Evolutionary conservation across 2,113 vertebrate species (phyloP), one percentile per base, ranked within the genome.

Genomic region (Pimephales promelas): DNA sequence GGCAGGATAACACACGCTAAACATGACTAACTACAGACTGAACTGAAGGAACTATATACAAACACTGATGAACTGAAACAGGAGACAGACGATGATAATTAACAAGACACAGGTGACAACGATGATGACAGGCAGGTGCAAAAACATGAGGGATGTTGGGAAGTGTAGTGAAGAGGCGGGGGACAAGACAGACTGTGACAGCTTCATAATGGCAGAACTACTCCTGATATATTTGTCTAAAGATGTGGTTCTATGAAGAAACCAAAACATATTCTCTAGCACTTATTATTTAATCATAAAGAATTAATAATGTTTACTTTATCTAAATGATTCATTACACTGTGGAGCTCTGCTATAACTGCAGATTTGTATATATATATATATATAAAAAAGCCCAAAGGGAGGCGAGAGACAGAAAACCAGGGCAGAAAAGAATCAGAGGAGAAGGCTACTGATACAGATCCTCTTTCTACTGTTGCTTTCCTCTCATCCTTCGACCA

Each of bases 381-480:
- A 28, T 28, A 28, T 28, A 28, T 28, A 28, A 28, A 28, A 28
- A 28, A 34, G 59, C 90, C 90, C 90, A 90, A 90, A 87, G 78
- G 90, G 89, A 88, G 8, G 64, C 83, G 85, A 18, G 24, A 64
- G 62, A 36, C 14, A 54, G 70, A 34, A 79, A 73, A 43, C 36
- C 11, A 77, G 52, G 73, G 81, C 22, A 61, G 20, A 72, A 84
- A 45, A 77, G 61, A 79, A 66, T 84, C 76, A 31, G 57, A 31
- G 9, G 18, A 40, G 36, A 36, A 68, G 28, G 4, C 16, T 10
- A 71, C 62, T 49, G 72, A 54, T 52, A 75, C 45, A 75, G 18
- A 31, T 54, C 24, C 34, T 75, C 64, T 75, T 75, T 52, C 20
- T 75, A 10, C 49, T 28, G 45, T 28, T 34, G 72, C 47, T 34